A percentile compares a stretch with the other conserved stretches of the same genome.
Conservation (phyloP, 2,797 vertebrate species). For the Hydrocynus forskahlii region DNA sequence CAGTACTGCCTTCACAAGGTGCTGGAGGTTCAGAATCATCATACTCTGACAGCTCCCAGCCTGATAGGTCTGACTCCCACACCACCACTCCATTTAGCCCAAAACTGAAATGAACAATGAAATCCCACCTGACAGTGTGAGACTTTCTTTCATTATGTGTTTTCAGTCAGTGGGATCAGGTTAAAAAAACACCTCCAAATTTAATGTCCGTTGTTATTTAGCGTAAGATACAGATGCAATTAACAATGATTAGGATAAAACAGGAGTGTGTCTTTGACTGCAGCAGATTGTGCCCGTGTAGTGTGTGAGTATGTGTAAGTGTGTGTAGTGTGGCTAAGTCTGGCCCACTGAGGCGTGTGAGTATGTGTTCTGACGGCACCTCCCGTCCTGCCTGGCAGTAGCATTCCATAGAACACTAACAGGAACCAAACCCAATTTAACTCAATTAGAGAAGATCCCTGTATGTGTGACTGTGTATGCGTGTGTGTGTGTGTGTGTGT, state of each 20-base stretch:
- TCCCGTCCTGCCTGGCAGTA: conserved; percentile 71
- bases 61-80: too few relatives aligned
- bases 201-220: not conserved
- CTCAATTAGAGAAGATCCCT: conserved; percentile 80
- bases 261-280: not conserved
- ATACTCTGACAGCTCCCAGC: too few relatives aligned
- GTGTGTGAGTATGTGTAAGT: conserved; percentile 24
- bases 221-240: not conserved
- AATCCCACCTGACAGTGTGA: too few relatives aligned
- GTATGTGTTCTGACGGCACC: conserved; percentile 73
- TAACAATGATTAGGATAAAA: not conserved
- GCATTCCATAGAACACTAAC: conserved; percentile 70
- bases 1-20: too few relatives aligned
- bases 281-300: not conserved
- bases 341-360: conserved; percentile 71
- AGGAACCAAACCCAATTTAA: conserved; percentile 79
- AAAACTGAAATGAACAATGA: too few relatives aligned
- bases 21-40: too few relatives aligned
- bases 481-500: conserved; percentile 47
- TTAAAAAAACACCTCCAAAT: too few relatives aligned
- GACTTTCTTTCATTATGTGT: too few relatives aligned
- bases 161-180: too few relatives aligned
- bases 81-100: too few relatives aligned
- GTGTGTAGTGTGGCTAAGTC: not conserved
- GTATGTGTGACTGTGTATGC: conserved; percentile 9